Base-by-base conservation (phyloP, 2,797 vertebrate species). In the Clarias pachynema region DNA sequence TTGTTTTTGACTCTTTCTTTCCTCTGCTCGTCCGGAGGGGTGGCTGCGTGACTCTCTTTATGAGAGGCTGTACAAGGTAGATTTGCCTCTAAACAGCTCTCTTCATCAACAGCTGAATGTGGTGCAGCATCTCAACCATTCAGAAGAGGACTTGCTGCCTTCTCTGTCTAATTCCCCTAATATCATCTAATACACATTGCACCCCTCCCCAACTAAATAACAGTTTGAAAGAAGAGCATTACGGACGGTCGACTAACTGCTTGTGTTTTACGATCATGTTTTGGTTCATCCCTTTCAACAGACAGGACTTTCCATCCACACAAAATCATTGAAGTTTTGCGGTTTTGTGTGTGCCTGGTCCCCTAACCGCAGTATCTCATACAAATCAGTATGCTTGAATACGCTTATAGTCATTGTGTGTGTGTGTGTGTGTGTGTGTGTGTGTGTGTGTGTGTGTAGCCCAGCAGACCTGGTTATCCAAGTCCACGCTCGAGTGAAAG, bases 401-500 rank as follows among this genome's bases (percentile, higher is more conserved):
- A 14, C n/a, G 16, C 18, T 37, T 74, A 20, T 7, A 69, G 2
- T 81, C 4, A 84, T 70, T 56, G 31, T 31, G 1, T 31, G 31
- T 31, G 31, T 31, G 65, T 62, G 84, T 49, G 62, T 72, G 79
- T 34, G n/a, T 9, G 18, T 6, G 7, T 60, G n/a, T 79, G 44
- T 56, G 53, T 77, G 77, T 82, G 53, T 77, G 75, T 85, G 65
- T 62, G 84, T 49, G 62, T 72, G 79, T 34, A 99, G 98, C 98
- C 98, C 82, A 99, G 98, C 87, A 95, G 98, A 92, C 98, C 98
- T 34, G 98, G 98, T 29, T 99, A 99, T 82, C 98, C 98, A 59
- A 99, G 98, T 87, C 98, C 98, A 0, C 96, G 98, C 83, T 99
- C 98, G 86, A 99, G 98, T 86, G 98, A 99, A 93, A 97, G 97